phyloP scores from a whole-genome alignment of 1,140 invertebrate genomes.

The Drosophila santomea region DNA sequence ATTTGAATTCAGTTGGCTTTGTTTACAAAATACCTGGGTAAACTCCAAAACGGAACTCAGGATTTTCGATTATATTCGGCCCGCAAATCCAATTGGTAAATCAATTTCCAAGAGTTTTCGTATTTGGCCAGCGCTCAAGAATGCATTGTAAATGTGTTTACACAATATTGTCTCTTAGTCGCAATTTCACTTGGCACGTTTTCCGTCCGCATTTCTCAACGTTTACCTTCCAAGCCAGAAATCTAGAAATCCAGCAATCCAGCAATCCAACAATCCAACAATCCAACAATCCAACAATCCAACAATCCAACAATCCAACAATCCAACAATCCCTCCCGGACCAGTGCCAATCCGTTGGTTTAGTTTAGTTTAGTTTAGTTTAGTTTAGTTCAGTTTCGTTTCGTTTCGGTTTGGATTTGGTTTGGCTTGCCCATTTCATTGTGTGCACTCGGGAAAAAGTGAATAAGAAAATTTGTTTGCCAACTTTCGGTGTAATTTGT shows the following conservation, averaged over 20 bases:
- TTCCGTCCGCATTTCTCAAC: conserved; percentile 45
- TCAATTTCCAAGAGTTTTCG: conserved; percentile 54
- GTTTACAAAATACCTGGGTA: too few relatives aligned
- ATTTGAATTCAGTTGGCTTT: too few relatives aligned
- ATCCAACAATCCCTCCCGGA: not conserved
- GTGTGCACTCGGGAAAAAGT: conserved; percentile 68
- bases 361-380: conserved; percentile 34
- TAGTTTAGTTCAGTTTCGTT: conserved; percentile 2
- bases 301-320: conserved; percentile 4
- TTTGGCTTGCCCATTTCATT: conserved; percentile 54
- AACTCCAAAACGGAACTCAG: too few relatives aligned
- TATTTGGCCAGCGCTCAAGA: conserved; percentile 63
- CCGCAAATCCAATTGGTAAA: conserved; percentile 55
- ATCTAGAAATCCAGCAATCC: conserved; percentile 13
- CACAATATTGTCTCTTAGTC: conserved; percentile 67
- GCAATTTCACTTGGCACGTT: conserved; percentile 65
- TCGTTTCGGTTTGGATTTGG: conserved; percentile 3
- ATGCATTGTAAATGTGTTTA: conserved; percentile 73
- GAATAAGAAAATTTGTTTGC: conserved; percentile 83
- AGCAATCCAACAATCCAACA: conserved; percentile 13
- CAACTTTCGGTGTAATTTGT: conserved; percentile 83
- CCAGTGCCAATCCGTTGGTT: conserved; percentile 33
- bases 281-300: not conserved
- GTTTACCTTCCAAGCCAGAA: conserved; percentile 1
- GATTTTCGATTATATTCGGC: too few relatives aligned